Evolutionary conservation across 2,888 invertebrate genomes (phyloP).

Genomic region (Ophonus ardosiacus): DNA sequence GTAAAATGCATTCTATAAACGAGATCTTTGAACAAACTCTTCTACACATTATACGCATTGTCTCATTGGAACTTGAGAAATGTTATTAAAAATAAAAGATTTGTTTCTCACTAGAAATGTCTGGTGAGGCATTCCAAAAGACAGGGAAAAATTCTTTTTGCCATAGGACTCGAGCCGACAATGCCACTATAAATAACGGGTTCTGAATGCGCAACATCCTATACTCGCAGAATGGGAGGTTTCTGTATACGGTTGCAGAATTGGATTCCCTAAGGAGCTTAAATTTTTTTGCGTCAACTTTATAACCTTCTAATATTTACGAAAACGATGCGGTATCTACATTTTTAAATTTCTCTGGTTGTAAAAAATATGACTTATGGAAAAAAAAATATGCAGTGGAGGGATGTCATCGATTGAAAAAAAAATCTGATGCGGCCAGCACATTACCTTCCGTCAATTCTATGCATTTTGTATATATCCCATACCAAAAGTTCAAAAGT

Average conservation of each 20-base stretch:
- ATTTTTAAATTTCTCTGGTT: slow-evolving; percentile 59
- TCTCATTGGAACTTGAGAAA: neutral
- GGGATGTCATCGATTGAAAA: neutral
- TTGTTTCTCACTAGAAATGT: neutral
- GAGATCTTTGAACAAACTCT: neutral
- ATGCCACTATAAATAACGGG: slow-evolving; percentile 57
- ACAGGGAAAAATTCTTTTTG: slow-evolving; percentile 20
- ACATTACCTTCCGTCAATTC: too few relatives aligned
- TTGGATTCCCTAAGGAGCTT: slow-evolving; percentile 62
- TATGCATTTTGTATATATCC: too few relatives aligned
- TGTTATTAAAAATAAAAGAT: slow-evolving; percentile 14
- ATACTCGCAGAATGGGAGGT: slow-evolving; percentile 7
- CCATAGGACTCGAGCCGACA: slow-evolving; percentile 11
- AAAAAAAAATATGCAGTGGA: neutral
- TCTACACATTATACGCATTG: neutral
- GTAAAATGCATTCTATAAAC: too few relatives aligned
- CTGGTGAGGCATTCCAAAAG: neutral
- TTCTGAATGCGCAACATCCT: slow-evolving; percentile 54
- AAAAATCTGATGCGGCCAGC: neutral
- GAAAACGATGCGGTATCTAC: slow-evolving; percentile 44
- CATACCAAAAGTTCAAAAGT: too few relatives aligned
- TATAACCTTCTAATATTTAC: slow-evolving; percentile 61
- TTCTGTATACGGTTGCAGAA: slow-evolving; percentile 59
- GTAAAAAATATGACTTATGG: slow-evolving; percentile 40
- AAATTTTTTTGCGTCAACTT: slow-evolving; percentile 54